Conservation (phyloP, 2,113 vertebrate species). For the Colinus virginianus region DNA sequence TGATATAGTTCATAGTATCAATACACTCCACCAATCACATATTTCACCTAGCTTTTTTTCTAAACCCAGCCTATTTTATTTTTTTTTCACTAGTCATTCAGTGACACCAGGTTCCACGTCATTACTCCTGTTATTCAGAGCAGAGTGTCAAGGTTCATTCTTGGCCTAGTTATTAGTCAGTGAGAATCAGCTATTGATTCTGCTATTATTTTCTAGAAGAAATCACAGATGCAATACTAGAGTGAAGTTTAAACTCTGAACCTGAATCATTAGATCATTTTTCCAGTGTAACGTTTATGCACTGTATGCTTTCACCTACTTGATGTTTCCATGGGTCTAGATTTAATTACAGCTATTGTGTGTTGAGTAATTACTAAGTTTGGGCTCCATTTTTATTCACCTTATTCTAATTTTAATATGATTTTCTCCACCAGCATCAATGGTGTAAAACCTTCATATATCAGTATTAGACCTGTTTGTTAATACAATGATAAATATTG, state of each 20-base stretch:
- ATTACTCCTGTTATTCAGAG: neutral
- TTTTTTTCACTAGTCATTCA: neutral
- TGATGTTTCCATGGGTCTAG: neutral
- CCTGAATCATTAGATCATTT: neutral
- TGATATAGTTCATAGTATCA: neutral
- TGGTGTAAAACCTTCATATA: neutral
- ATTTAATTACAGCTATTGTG: slow-evolving; percentile 3
- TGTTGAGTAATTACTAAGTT: neutral
- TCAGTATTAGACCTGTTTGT: neutral
- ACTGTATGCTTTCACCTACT: neutral
- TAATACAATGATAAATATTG: slow-evolving; percentile 25
- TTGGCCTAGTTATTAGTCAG: neutral
- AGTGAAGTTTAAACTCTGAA: neutral
- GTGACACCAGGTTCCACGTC: neutral
- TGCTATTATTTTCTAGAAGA: neutral
- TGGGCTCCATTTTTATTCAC: neutral
- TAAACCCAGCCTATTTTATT: neutral
- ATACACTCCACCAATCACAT: neutral
- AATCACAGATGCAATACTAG: accelerated
- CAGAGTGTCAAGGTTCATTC: neutral
- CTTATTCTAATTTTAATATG: neutral
- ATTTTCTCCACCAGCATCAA: neutral
- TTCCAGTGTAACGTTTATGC: neutral
- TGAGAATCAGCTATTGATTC: neutral
- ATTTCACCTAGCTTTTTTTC: neutral